Conservation (phyloP, 1,140 invertebrate genomes). For the Drosophila pseudoobscura region DNA sequence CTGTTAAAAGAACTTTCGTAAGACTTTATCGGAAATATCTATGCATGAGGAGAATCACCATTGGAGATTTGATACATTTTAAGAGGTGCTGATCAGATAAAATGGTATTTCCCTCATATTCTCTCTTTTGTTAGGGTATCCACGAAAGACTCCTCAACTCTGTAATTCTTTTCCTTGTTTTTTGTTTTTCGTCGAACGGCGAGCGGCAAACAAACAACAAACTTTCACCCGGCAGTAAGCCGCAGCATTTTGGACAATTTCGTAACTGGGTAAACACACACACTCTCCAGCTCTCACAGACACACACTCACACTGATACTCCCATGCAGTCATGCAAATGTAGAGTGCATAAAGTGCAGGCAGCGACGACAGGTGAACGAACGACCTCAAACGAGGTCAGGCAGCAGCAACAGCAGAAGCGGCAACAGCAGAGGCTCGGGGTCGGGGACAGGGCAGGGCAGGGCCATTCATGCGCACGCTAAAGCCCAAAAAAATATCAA, state of each 20-base stretch:
- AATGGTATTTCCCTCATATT: no score
- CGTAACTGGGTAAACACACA: slow-evolving; percentile 76
- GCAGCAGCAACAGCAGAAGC: slow-evolving; percentile 20
- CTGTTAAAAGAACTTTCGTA: no score
- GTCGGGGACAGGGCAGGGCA: slow-evolving; percentile 7
- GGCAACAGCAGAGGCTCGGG: not conserved
- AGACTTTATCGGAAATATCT: no score
- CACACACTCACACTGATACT: slow-evolving; percentile 26
- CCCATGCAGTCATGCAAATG: slow-evolving; percentile 63
- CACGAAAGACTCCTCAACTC: not conserved
- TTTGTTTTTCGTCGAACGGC: slow-evolving; percentile 25
- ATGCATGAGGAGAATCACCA: no score
- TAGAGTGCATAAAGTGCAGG: slow-evolving; percentile 76
- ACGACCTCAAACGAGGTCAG: slow-evolving; percentile 82
- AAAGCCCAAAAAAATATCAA: slow-evolving; percentile 71
- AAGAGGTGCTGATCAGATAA: no score
- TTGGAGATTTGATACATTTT: no score
- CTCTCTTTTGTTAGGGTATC: no score
- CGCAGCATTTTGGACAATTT: slow-evolving; percentile 80
- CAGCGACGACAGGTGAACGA: slow-evolving; percentile 77
- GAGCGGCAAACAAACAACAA: slow-evolving; percentile 59
- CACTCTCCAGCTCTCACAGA: not conserved
- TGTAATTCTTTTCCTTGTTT: slow-evolving; percentile 16
- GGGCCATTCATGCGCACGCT: slow-evolving; percentile 75
- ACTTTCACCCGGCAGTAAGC: slow-evolving; percentile 77